Conservation (phyloP, 1,140 invertebrate genomes). For the Euborellia annulipes region DNA sequence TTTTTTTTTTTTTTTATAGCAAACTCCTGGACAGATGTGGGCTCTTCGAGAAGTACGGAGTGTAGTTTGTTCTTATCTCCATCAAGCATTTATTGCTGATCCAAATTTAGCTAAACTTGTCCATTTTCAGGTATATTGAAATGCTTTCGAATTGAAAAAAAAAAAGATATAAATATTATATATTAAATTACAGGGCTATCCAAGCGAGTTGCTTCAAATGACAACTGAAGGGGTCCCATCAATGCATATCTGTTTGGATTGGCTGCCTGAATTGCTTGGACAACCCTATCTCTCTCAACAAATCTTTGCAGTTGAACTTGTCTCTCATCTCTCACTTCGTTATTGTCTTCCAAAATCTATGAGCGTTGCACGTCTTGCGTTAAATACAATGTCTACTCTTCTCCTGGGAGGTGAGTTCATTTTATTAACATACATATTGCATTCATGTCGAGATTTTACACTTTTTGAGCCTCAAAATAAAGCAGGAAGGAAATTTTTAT, state of each 20-base stretch:
- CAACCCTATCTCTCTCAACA: conserved; percentile 90
- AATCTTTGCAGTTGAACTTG: conserved; percentile 86
- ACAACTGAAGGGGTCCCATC: conserved; percentile 89
- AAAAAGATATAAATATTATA: no score
- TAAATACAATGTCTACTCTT: conserved; percentile 79
- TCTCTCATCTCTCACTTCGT: conserved; percentile 80
- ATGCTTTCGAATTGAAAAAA: no score
- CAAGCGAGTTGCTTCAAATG: conserved; percentile 69
- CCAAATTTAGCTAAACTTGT: conserved; percentile 90
- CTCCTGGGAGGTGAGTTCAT: conserved; percentile 40
- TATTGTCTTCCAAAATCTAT: conserved; percentile 88
- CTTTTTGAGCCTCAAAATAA: no score
- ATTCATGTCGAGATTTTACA: no score
- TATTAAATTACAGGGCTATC: conserved; percentile 82
- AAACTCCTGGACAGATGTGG: conserved; percentile 50
- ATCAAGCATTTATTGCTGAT: conserved; percentile 95
- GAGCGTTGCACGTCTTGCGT: conserved; percentile 73
- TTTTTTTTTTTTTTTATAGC: conserved; percentile 20
- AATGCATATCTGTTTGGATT: conserved; percentile 97
- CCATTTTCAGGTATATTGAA: conserved; percentile 90
- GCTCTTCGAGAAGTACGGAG: conserved; percentile 80
- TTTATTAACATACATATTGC: no score
- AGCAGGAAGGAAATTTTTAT: no score
- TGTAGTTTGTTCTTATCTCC: conserved; percentile 86
- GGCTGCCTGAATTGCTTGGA: conserved; percentile 84